phyloP scores from a whole-genome alignment of 2,888 invertebrate genomes.

The Torymus aiolomorphi region DNA sequence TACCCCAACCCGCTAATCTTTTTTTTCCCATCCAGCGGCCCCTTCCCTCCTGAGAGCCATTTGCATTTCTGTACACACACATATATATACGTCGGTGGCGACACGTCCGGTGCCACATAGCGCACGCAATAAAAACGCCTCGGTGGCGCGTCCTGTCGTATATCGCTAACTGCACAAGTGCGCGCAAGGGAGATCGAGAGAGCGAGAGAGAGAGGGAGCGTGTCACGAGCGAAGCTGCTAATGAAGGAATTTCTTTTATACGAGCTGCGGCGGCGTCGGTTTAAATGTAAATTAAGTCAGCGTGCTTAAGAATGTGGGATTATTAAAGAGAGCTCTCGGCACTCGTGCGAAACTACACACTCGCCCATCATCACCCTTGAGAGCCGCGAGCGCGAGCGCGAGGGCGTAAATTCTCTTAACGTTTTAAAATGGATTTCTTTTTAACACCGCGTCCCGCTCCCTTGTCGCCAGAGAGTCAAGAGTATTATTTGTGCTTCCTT shows the following conservation, averaged over 20 bases:
- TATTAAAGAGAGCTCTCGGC: constrained; percentile 64
- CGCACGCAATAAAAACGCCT: constrained; percentile 9
- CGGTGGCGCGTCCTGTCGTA: background rate
- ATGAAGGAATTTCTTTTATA: constrained; percentile 61
- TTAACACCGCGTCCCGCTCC: background rate
- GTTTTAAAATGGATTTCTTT: constrained; percentile 31
- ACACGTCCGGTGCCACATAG: constrained; percentile 22
- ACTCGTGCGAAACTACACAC: constrained; percentile 43
- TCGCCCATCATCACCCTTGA: background rate
- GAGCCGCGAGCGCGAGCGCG: background rate
- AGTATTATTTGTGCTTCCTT: background rate
- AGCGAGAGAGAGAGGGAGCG: too few species aligned
- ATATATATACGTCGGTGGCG: background rate
- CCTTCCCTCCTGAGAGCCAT: constrained; percentile 53
- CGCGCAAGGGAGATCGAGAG: too few species aligned
- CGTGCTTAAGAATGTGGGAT: constrained; percentile 68
- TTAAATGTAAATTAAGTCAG: constrained; percentile 70
- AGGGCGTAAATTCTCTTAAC: constrained; percentile 47
- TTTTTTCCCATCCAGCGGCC: constrained; percentile 58
- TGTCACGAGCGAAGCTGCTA: constrained; percentile 47
- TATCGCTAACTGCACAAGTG: background rate
- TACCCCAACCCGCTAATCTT: constrained; percentile 54
- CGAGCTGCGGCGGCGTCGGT: constrained; percentile 58
- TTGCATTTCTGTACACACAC: constrained; percentile 49
- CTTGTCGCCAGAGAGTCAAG: too few species aligned